Percentiles rank a stretch among this genome's conserved stretches.
phyloP scores from a whole-genome alignment of 2,888 invertebrate genomes.

The Stenchaetothrips biformis region DNA sequence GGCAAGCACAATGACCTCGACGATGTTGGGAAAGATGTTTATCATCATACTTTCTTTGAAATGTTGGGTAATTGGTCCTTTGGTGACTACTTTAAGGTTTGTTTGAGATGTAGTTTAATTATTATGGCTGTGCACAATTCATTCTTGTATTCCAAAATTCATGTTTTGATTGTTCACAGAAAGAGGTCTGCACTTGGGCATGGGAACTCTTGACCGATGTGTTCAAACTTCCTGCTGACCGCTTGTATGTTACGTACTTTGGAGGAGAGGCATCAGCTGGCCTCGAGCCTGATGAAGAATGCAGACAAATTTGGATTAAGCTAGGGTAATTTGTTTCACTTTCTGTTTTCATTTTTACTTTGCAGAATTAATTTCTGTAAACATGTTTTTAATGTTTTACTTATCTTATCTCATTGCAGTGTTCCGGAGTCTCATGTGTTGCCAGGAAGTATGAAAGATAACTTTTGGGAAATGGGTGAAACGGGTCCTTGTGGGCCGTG shows the following conservation, averaged over 20 bases:
- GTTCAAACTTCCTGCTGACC: slow-evolving; percentile 71
- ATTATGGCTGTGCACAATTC: neutral
- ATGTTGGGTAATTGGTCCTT: slow-evolving; percentile 99
- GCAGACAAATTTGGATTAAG: slow-evolving; percentile 70
- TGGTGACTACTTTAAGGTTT: slow-evolving; percentile 96
- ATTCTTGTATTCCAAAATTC: neutral
- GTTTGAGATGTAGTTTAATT: slow-evolving; percentile 18
- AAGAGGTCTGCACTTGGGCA: slow-evolving; percentile 94
- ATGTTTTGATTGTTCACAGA: slow-evolving; percentile 46
- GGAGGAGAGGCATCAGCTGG: slow-evolving; percentile 81
- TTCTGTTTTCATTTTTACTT: slow-evolving; percentile 22
- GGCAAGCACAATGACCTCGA: slow-evolving; percentile 99
- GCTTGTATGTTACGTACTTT: slow-evolving; percentile 97
- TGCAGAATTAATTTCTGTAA: neutral
- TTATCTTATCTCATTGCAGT: slow-evolving; percentile 43
- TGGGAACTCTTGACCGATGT: slow-evolving; percentile 91
- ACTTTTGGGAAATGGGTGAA: slow-evolving; percentile 99
- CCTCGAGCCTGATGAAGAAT: slow-evolving; percentile 87
- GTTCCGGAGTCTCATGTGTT: slow-evolving; percentile 70
- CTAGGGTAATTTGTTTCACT: slow-evolving; percentile 55
- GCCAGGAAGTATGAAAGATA: slow-evolving; percentile 92
- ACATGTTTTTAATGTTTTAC: slow-evolving; percentile 1
- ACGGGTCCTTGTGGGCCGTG: slow-evolving; percentile 99
- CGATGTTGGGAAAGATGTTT: slow-evolving; percentile 99
- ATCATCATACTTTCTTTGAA: slow-evolving; percentile 99